These are phyloP conservation scores for Ips typographus DNA, from an alignment of 1,140 invertebrate species.

Conservation along the genomic window DNA sequence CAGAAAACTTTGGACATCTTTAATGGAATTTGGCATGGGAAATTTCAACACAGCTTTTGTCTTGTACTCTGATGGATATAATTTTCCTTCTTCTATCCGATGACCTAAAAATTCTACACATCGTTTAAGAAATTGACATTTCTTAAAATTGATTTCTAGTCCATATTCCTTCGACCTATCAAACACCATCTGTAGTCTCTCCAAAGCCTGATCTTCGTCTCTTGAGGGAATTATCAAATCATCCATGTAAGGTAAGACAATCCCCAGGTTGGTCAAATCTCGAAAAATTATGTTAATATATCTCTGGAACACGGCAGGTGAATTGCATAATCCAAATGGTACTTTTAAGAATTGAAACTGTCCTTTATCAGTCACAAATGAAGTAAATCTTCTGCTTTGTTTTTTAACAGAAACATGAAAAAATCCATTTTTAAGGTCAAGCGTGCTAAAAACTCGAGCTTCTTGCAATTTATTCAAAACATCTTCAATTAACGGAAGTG, in stretches of 20 bases:
- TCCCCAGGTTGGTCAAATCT: conserved; percentile 38
- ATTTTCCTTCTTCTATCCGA: background rate
- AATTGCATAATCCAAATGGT: conserved; percentile 42
- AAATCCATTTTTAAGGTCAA: conserved; percentile 41
- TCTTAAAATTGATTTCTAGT: conserved; percentile 19
- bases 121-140: conserved; percentile 22
- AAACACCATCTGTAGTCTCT: conserved; percentile 35
- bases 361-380: conserved; percentile 40
- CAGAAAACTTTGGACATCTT: conserved; percentile 8
- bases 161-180: conserved; percentile 19
- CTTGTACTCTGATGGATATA: conserved; percentile 13
- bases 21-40: background rate
- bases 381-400: conserved; percentile 37
- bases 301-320: conserved; percentile 11
- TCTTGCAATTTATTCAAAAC: conserved; percentile 36
- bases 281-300: conserved; percentile 42
- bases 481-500: conserved; percentile 43
- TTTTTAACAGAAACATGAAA: conserved; percentile 21
- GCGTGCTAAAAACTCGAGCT: conserved; percentile 28
- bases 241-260: conserved; percentile 38
- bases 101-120: conserved; percentile 11
- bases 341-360: conserved; percentile 43
- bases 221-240: conserved; percentile 40
- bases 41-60: background rate
- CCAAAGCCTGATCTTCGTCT: conserved; percentile 26